Percentiles rank a stretch among this genome's conserved stretches.
Conservation (phyloP, 2,888 invertebrate genomes). For the Drosophila neonasuta region DNA sequence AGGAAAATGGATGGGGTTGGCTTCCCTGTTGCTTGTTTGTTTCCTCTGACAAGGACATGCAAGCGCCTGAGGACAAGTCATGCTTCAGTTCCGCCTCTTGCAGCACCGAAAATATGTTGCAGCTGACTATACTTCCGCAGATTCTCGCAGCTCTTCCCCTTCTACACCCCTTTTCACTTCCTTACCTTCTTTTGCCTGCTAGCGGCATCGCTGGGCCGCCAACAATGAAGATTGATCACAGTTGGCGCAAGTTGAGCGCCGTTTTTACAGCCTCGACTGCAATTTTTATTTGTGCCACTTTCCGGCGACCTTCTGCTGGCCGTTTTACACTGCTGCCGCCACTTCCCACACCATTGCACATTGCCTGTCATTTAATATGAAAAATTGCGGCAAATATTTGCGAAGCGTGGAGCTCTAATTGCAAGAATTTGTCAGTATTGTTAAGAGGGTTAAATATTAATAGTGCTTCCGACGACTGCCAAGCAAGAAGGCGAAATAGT, state of each 20-base stretch:
- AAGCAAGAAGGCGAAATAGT: neutral
- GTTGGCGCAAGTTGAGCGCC: conserved; percentile 61
- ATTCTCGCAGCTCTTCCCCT: neutral
- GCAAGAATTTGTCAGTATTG: conserved; percentile 70
- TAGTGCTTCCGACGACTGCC: conserved; percentile 36
- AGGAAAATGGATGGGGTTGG: conserved; percentile 8
- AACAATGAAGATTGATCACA: conserved; percentile 74
- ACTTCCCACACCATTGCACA: neutral
- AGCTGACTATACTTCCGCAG: conserved; percentile 26
- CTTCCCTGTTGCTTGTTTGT: conserved; percentile 42
- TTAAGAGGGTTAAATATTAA: conserved; percentile 49
- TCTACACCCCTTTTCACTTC: neutral
- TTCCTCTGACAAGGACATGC: conserved; percentile 47
- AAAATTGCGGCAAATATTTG: conserved; percentile 74
- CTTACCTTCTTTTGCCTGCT: neutral
- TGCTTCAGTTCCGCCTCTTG: conserved; percentile 50
- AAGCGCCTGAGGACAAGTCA: conserved; percentile 30
- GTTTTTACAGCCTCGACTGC: conserved; percentile 61
- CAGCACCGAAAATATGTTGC: conserved; percentile 46
- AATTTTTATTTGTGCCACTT: conserved; percentile 68
- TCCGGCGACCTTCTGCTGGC: conserved; percentile 49
- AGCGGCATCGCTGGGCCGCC: neutral
- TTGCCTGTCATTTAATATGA: conserved; percentile 73
- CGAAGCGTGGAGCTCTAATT: conserved; percentile 59
- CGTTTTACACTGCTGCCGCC: neutral